These are phyloP conservation scores for Sebastes melanostomus DNA, from an alignment of 2,797 vertebrate species.

Conservation along the genomic window DNA sequence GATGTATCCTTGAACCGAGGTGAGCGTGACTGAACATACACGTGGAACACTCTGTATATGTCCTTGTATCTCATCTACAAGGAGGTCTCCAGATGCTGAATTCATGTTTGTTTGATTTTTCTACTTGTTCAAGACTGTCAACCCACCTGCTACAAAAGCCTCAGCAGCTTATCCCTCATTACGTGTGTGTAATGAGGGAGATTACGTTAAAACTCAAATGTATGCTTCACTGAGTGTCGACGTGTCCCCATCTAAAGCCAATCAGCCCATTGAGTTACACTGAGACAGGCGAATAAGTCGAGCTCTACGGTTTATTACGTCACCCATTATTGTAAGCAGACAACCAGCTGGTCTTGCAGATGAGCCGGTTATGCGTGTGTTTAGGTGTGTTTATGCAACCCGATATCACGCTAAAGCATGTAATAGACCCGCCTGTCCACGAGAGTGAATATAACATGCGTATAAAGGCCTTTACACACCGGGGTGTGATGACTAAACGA, in stretches of 20 bases:
- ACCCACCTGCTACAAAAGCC: constrained; percentile 53
- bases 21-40: constrained; percentile 37
- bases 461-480: too few relatives aligned
- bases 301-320: constrained; percentile 45
- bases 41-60: neutral
- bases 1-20: constrained; percentile 11
- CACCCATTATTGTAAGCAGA: constrained; percentile 46
- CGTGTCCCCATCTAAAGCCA: constrained; percentile 43
- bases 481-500: fast-evolving
- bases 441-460: too few relatives aligned
- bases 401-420: too few relatives aligned
- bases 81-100: neutral
- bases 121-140: constrained; percentile 26
- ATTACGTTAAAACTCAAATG: constrained; percentile 65
- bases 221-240: constrained; percentile 26
- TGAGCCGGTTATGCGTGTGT: constrained; percentile 20
- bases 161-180: constrained; percentile 57
- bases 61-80: constrained; percentile 1
- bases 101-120: constrained; percentile 26
- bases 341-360: constrained; percentile 44
- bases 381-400: neutral
- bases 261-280: constrained; percentile 43
- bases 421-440: too few relatives aligned
- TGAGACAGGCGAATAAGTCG: constrained; percentile 35
- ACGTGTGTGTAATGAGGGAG: constrained; percentile 61